phyloP scores from a whole-genome alignment of 1,140 invertebrate genomes.

The Sitophilus oryzae region DNA sequence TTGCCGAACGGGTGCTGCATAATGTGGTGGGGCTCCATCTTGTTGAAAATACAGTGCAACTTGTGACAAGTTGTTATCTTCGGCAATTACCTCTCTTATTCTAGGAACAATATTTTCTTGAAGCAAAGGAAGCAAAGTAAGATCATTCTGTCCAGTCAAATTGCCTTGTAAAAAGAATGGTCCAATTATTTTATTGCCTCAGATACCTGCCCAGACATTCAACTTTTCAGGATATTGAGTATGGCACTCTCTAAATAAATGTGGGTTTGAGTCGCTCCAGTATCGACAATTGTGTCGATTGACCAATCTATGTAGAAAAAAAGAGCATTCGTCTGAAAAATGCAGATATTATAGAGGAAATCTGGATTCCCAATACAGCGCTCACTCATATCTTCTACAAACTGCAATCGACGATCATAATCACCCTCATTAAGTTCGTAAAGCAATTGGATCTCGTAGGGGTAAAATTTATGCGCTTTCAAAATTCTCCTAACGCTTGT shows the following conservation, averaged over 20 bases:
- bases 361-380: constrained; percentile 1
- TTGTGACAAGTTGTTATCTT: no score
- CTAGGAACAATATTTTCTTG: no score
- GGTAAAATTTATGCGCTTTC: constrained; percentile 1
- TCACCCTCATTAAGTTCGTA: constrained; percentile 3
- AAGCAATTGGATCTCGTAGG: constrained; percentile 4
- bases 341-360: constrained; percentile 1
- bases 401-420: constrained; percentile 3
- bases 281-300: constrained; percentile 8
- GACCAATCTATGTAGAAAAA: constrained; percentile 4
- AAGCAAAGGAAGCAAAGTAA: no score
- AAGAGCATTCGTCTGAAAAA: constrained; percentile 2
- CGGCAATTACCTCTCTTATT: no score
- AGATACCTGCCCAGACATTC: constrained; percentile 7
- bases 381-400: constrained; percentile 2
- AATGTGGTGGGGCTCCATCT: no score
- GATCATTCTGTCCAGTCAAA: no score
- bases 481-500: no score
- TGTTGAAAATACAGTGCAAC: no score
- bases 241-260: constrained; percentile 3
- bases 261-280: constrained; percentile 9
- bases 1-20: constrained; percentile 29
- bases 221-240: constrained; percentile 9
- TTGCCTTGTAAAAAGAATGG: constrained; percentile 5
- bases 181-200: neutral